Evolutionary conservation across 2,113 vertebrate genomes (phyloP).

Genomic region (Nothobranchius furzeri): DNA sequence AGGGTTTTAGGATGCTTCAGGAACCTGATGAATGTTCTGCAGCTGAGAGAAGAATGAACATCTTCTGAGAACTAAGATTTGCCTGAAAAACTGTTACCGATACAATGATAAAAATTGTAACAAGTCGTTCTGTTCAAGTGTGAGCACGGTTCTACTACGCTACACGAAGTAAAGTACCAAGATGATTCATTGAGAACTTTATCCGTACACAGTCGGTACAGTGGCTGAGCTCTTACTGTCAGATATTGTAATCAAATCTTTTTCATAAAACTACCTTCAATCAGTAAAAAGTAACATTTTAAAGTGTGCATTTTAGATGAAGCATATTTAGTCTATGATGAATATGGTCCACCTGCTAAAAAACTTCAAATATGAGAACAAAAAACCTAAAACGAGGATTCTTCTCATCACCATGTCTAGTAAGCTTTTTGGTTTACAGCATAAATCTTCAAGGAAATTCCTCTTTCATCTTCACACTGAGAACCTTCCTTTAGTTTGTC

Average conservation of each 20-base stretch:
- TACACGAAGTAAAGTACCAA: conserved; percentile 1
- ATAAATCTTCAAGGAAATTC: conserved; percentile 41
- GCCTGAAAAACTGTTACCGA: conserved; percentile 26
- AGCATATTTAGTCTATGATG: conserved; percentile 16
- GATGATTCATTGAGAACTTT: conserved; percentile 58
- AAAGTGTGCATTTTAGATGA: conserved; percentile 21
- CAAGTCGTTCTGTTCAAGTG: conserved; percentile 24
- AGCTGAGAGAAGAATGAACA: conserved; percentile 9
- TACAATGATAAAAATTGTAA: conserved; percentile 29
- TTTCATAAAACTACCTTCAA: conserved; percentile 6
- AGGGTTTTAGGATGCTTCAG: neutral
- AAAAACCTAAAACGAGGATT: conserved; percentile 19
- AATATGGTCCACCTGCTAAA: conserved; percentile 4
- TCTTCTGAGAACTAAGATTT: conserved; percentile 55
- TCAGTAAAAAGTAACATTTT: conserved; percentile 29
- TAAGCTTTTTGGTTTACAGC: conserved; percentile 18
- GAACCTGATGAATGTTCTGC: conserved; percentile 10
- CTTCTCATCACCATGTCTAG: conserved; percentile 14
- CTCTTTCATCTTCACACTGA: conserved; percentile 27
- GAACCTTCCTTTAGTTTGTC: conserved; percentile 22
- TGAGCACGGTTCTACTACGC: conserved; percentile 14
- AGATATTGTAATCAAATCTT: conserved; percentile 12
- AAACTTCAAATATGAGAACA: conserved; percentile 37
- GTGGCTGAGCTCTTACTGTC: neutral
- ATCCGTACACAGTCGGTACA: conserved; percentile 42